Percentiles rank a stretch among this genome's conserved stretches.
Conservation (phyloP, 2,797 vertebrate species). For the Gambelia wislizenii region DNA sequence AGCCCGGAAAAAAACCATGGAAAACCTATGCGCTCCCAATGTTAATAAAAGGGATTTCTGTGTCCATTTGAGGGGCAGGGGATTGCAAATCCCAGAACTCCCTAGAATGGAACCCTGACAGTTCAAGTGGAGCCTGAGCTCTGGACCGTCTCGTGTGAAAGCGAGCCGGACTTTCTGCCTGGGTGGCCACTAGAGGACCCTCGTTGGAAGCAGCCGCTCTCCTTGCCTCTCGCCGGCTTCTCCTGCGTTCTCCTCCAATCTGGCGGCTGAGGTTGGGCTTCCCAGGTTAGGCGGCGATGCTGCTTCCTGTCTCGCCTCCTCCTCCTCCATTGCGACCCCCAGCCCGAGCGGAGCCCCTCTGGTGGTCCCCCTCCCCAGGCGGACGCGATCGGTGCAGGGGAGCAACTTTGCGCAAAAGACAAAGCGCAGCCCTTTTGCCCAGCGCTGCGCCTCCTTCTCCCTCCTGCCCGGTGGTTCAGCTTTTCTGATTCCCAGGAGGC, state of each 20-base stretch:
- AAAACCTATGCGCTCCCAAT: too few relatives aligned
- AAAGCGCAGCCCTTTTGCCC: too few relatives aligned
- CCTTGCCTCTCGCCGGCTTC: neutral
- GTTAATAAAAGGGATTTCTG: slow-evolving; percentile 74
- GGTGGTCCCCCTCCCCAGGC: neutral
- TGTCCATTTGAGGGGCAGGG: slow-evolving; percentile 49
- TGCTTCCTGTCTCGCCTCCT: slow-evolving; percentile 30
- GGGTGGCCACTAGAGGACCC: slow-evolving; percentile 23
- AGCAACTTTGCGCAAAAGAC: neutral
- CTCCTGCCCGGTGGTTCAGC: too few relatives aligned
- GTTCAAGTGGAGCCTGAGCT: too few relatives aligned
- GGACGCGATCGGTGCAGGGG: neutral
- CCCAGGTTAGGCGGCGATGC: slow-evolving; percentile 28
- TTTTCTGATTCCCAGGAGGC: too few relatives aligned
- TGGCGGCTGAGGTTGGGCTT: slow-evolving; percentile 25
- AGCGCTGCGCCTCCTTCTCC: too few relatives aligned
- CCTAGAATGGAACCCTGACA: too few relatives aligned
- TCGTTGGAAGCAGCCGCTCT: neutral
- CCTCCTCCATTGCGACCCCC: neutral
- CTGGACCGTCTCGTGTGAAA: too few relatives aligned
- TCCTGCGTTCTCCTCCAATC: neutral
- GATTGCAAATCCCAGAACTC: too few relatives aligned
- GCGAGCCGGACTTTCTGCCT: neutral
- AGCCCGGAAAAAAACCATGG: too few relatives aligned
- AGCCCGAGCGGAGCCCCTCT: neutral